Evolutionary conservation across 2,113 vertebrate species (phyloP), one percentile per base, ranked within the genome.

Genomic region (Corythornis cristatus): DNA sequence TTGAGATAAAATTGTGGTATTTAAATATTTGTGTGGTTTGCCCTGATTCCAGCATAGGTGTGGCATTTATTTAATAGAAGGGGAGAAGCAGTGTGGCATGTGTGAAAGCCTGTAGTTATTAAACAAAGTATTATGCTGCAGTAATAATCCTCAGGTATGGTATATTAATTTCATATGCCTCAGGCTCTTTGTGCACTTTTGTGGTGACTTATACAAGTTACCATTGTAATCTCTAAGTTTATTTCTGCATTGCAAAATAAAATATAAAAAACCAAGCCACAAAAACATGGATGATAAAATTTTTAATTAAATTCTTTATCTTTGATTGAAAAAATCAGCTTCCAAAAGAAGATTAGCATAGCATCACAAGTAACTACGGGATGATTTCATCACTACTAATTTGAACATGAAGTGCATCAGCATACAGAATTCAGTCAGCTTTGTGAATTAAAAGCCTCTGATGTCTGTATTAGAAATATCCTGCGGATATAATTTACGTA

Each of bases 301-400:
- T 85, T 84, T 97, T 97, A 97, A 98, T 98, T 97, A 96, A 97
- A 92, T 96, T 88, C 66, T 92, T 93, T 97, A 95, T 97, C 96
- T 97, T 97, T 90, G 86, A 91, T 95, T 89, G 95, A 95, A 97
- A 97, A 64, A 79, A 93, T 83, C 48, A 91, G 88, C 93, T 97
- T 97, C 96, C 85, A 95, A 94, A 95, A 93, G 81, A 96, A 97
- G 95, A 96, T 93, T 93, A 96, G 57, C 73, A 33, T 89, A 96
- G 85, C 88, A 88, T 95, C 95, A 81, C 94, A 89, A 95, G 93
- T 96, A 97, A 96, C 92, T 81, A 71, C 35, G 66, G 72, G 88
- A 89, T 96, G 96, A 97, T 97, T 97, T 96, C 93, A 93, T 97
- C 91, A 90, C 76, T 93, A 81, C 73, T 97, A 95, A 97, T 98